Percentiles rank a stretch among this genome's conserved stretches.
Evolutionary conservation across 2,113 vertebrate genomes (phyloP).

Genomic region (Gobiocypris rarus): DNA sequence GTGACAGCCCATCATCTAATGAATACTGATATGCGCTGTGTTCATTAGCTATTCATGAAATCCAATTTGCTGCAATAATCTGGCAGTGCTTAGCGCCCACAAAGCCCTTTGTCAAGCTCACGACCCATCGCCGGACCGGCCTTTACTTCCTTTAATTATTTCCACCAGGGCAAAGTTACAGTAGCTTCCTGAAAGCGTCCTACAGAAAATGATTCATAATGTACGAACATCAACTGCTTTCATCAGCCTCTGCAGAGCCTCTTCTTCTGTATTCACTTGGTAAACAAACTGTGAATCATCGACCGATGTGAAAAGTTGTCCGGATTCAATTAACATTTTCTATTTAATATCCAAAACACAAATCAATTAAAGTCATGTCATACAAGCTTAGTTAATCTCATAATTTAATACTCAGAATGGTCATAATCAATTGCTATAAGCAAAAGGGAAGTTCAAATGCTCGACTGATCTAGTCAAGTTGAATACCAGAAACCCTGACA

Average conservation of each 20-base stretch:
- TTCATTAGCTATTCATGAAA: conserved; percentile 53
- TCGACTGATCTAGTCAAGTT: conserved; percentile 15
- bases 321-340: background rate
- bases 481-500: conserved; percentile 27
- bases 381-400: background rate
- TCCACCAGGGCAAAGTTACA: conserved; percentile 6
- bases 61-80: conserved; percentile 55
- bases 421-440: background rate
- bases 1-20: conserved; percentile 39
- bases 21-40: conserved; percentile 38
- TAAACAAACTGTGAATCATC: conserved; percentile 29
- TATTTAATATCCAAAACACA: background rate
- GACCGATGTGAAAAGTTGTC: background rate
- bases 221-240: background rate
- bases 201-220: conserved; percentile 37
- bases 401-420: background rate
- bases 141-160: conserved; percentile 49
- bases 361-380: background rate
- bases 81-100: conserved; percentile 21
- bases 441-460: background rate
- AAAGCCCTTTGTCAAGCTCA: conserved; percentile 50
- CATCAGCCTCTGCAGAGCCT: conserved; percentile 26
- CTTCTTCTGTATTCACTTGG: conserved; percentile 9
- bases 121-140: conserved; percentile 22
- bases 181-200: background rate